These are phyloP conservation scores for Potorous gilbertii DNA, from an alignment of 2,797 vertebrate species.

Conservation along the genomic window DNA sequence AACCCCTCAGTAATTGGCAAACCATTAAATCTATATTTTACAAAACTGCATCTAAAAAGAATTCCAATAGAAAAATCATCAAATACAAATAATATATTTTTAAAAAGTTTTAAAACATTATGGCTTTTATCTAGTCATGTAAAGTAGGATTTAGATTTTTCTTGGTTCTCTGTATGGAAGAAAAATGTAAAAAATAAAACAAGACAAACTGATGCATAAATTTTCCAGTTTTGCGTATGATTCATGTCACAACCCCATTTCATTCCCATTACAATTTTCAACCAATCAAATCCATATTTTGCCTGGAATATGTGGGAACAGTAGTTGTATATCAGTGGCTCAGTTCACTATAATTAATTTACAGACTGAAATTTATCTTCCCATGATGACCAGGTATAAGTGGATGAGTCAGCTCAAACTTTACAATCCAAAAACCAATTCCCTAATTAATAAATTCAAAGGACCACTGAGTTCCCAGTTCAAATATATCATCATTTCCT, in stretches of 20 bases:
- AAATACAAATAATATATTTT: not conserved
- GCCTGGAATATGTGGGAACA: not conserved
- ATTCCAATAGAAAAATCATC: not conserved
- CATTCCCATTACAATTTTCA: not conserved
- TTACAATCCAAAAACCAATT: conserved; percentile 3
- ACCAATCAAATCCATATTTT: not conserved
- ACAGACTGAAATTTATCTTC: not conserved
- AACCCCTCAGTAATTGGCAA: not conserved
- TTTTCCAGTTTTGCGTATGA: not conserved
- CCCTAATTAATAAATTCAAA: conserved; percentile 12
- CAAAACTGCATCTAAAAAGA: not conserved
- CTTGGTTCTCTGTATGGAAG: not conserved
- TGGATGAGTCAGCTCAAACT: not conserved
- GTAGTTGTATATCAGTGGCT: not conserved
- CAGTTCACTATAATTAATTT: conserved; percentile 5
- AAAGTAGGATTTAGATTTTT: not conserved
- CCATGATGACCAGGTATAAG: not conserved
- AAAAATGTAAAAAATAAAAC: not conserved
- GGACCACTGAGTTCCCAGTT: conserved; percentile 3
- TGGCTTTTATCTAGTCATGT: not conserved
- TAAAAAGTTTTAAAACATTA: not conserved
- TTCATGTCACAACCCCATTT: not conserved
- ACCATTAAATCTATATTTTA: not conserved
- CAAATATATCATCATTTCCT: conserved; percentile 8
- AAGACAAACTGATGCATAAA: not conserved